These are phyloP conservation scores for Cheiracanthium punctorium DNA, from an alignment of 2,888 invertebrate genomes.

Conservation along the genomic window DNA sequence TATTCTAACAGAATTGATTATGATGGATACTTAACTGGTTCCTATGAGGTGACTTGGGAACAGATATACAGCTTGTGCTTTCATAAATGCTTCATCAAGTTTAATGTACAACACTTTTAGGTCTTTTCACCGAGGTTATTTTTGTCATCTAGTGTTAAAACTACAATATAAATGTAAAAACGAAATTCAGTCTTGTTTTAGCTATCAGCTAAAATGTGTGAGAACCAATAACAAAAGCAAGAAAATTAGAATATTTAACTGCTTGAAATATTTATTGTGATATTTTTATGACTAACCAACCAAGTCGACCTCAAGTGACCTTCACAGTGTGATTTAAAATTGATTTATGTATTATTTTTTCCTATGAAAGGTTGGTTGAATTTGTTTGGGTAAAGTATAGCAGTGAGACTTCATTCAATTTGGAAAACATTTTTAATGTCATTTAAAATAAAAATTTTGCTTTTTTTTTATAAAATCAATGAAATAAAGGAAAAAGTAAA, in stretches of 20 bases:
- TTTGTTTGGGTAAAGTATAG: conserved; percentile 30
- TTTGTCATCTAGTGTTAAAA: neutral
- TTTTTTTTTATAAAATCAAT: neutral
- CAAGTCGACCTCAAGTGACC: conserved; percentile 71
- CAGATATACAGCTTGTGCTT: conserved; percentile 45
- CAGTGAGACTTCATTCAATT: conserved; percentile 40
- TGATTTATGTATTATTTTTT: conserved; percentile 31
- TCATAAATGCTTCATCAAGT: conserved; percentile 14
- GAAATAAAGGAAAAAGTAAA: too few relatives aligned
- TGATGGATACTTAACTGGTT: conserved; percentile 60
- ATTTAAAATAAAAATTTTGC: neutral
- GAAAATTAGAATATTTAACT: conserved; percentile 56
- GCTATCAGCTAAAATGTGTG: conserved; percentile 33
- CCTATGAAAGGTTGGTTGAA: conserved; percentile 63
- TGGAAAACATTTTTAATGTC: neutral
- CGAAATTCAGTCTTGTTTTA: conserved; percentile 26
- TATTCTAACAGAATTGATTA: conserved; percentile 24
- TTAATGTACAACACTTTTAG: neutral
- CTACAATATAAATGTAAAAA: neutral
- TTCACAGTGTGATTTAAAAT: conserved; percentile 56
- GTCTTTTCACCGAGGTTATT: neutral
- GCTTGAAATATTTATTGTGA: conserved; percentile 61
- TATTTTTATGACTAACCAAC: conserved; percentile 65
- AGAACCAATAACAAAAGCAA: conserved; percentile 35
- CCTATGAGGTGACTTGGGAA: conserved; percentile 68